phyloP scores from a whole-genome alignment of 2,797 vertebrate species.

The Zalophus californianus region DNA sequence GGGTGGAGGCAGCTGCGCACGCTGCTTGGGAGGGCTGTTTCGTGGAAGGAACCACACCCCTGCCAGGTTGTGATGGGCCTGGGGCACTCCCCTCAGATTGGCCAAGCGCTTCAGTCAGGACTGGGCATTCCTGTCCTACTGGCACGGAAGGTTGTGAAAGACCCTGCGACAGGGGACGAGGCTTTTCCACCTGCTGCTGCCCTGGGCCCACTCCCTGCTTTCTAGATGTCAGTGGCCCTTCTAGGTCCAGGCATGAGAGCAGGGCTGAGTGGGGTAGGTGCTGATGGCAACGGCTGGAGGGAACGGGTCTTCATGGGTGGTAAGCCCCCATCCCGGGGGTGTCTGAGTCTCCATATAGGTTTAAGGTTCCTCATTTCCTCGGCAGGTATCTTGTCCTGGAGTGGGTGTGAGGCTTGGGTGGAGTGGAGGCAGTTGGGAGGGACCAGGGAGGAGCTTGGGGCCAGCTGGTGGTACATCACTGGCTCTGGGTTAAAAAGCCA shows the following conservation, averaged over 20 bases:
- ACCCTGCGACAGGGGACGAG: accelerated
- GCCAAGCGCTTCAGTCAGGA: neutral
- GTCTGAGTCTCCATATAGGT: neutral
- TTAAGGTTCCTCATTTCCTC: conserved; percentile 53
- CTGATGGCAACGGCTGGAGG: neutral
- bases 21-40: conserved; percentile 61
- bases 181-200: neutral
- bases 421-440: conserved; percentile 50
- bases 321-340: neutral
- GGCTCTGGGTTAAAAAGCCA: conserved; percentile 6
- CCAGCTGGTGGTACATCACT: neutral
- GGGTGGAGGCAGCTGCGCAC: neutral
- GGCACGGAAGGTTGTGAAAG: conserved; percentile 31
- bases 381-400: neutral
- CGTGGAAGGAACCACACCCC: neutral
- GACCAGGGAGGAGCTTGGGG: conserved; percentile 45
- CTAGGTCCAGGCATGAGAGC: neutral
- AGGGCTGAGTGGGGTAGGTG: neutral
- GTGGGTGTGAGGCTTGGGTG: conserved; percentile 68
- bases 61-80: neutral
- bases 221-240: neutral
- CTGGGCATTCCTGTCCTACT: conserved; percentile 68
- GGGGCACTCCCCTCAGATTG: neutral
- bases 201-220: neutral
- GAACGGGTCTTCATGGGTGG: neutral